A percentile compares a stretch with the other conserved stretches of the same genome.
Conservation (phyloP, 2,797 vertebrate species). For the Myioborus miniatus region DNA sequence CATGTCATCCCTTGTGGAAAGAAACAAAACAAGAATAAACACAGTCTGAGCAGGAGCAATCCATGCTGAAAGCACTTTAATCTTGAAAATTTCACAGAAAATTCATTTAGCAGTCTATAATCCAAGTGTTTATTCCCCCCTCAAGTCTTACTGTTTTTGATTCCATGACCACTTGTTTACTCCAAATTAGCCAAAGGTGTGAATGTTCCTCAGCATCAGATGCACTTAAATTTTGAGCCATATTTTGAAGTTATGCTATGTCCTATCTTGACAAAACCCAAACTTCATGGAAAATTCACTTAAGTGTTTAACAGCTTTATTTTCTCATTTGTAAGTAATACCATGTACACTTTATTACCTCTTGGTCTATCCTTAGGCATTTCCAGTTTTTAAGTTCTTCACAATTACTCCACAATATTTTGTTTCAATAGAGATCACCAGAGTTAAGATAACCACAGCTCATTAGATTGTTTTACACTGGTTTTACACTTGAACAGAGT, state of each 20-base stretch:
- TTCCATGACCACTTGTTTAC: neutral
- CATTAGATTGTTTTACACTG: neutral
- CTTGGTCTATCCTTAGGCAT: neutral
- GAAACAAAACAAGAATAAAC: slow-evolving; percentile 44
- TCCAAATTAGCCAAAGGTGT: neutral
- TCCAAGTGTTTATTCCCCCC: neutral
- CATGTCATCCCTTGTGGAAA: slow-evolving; percentile 81
- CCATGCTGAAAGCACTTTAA: neutral
- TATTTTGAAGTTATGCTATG: neutral
- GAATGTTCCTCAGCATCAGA: neutral
- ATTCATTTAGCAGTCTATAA: neutral
- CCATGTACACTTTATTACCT: neutral
- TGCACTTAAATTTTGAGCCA: neutral
- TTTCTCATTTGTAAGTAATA: neutral
- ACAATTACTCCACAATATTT: neutral
- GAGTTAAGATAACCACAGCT: neutral
- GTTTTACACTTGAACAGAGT: neutral
- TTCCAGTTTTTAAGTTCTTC: neutral
- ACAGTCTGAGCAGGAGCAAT: neutral
- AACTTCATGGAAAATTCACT: neutral
- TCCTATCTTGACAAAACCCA: neutral
- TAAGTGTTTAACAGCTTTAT: neutral
- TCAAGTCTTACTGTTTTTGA: neutral
- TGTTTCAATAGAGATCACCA: neutral
- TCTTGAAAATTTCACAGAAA: neutral